These are phyloP conservation scores for Archilochus colubris DNA, from an alignment of 2,113 vertebrate species.

Conservation along the genomic window DNA sequence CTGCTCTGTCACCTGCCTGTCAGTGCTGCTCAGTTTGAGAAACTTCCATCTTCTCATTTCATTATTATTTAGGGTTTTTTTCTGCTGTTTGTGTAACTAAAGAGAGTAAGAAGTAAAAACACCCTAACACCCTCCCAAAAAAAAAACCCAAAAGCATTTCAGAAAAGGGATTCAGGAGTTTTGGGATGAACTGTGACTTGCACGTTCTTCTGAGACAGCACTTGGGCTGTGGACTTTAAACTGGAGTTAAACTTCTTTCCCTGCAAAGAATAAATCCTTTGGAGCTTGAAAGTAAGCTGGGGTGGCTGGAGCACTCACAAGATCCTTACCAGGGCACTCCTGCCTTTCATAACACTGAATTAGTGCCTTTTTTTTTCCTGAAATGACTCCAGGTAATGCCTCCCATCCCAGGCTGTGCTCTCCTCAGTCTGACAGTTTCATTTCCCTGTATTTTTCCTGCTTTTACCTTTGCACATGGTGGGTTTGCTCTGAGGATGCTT, in stretches of 20 bases:
- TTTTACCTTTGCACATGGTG: neutral
- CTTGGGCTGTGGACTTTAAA: neutral
- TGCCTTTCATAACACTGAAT: neutral
- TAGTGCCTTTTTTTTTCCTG: neutral
- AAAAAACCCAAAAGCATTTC: neutral
- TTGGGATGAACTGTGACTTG: neutral
- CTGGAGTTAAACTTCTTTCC: neutral
- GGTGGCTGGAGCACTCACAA: neutral
- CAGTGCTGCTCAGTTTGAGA: neutral
- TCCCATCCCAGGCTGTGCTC: neutral
- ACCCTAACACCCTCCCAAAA: neutral
- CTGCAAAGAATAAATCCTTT: neutral
- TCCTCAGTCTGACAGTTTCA: neutral
- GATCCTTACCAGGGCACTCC: neutral
- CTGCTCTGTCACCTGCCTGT: neutral
- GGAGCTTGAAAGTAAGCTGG: neutral
- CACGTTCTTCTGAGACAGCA: neutral
- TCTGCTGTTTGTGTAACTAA: neutral
- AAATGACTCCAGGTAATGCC: neutral
- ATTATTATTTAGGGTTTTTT: neutral
- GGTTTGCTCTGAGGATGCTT: neutral
- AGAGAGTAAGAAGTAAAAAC: neutral
- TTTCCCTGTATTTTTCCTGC: neutral
- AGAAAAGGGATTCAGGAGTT: neutral
- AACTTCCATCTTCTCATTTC: accelerated